Evolutionary conservation across 1,140 invertebrate genomes (phyloP), one percentile per base, ranked within the genome.

Genomic region (Lordiphosa mommai): DNA sequence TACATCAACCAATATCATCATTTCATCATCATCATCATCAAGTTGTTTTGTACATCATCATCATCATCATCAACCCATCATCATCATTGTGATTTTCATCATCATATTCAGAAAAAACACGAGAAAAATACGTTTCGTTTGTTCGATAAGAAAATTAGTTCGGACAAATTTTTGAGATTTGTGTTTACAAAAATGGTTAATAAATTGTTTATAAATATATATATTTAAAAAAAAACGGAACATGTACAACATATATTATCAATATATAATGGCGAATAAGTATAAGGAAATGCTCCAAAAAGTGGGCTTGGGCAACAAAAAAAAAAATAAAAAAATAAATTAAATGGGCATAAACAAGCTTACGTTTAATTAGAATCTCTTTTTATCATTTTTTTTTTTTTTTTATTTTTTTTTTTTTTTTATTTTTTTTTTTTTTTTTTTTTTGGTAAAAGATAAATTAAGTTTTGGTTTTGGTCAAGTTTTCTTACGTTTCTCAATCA

Each of bases 141-240:
- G 86, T 89, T 89, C 88, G 88, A 76, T 89, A 89, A 89, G 88
- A 89, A 88, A 89, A 89, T 88, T 88, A 87, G 88, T 88, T 88
- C 86, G 87, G 86, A 88, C 85, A 88, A 87, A 79, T 79, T 88
- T 87, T 86, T 84, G 70, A 72, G 44, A 69, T 69, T 59, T 73
- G 74, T 79, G 51, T 79, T 80, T 76, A 74, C 76, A 84, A 76
- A 84, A 82, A 61, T 77, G 61, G 73, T 84, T 77, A 86, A 85
- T 85, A 71, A 27, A 51, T 61, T 55, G 27, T 50, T 57, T 58
- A 64, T 61, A 27, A 41, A 66, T 66, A 55, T 48, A 27, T 57
- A 32, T 38, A 30, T 37, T 55, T 50, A 56, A 49, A 63, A 53
- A 72, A 68, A 43, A 84, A 67, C n/a, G n/a, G n/a, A 86, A 80